Base-by-base conservation (phyloP, 2,113 vertebrate species). In the Pleuronectes platessa region DNA sequence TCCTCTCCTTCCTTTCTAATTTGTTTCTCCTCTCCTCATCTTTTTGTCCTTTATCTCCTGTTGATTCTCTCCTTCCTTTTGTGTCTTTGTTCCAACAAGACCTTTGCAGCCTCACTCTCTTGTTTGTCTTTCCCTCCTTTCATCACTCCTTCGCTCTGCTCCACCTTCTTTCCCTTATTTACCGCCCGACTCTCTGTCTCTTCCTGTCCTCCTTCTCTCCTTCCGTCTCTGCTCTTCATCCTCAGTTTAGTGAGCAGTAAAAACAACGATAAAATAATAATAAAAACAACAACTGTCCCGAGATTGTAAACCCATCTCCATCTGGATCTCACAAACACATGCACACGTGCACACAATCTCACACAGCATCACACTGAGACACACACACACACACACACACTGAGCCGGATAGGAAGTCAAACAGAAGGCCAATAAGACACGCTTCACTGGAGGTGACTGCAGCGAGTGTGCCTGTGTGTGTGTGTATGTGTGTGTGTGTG, bases 221-320 rank as follows among this genome's bases (percentile, higher is more conserved):
- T 18, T 12, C 60, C 47, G 4, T 27, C 61, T 37, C 24, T 61
- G 0, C 80, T 78, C 68, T 62, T 74, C 81, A 59, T 75, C 74
- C 78, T 88, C 81, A 82, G 79, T 90, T 90, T 89, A 86, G 71
- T 80, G 87, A 87, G 83, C 86, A 87, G 81, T 90, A 90, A 90
- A 92, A 89, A 83, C 77, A 88, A 62, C 71, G 31, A 87, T 87
- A 78, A 82, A 85, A 90, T 88, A 88, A 89, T 85, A 81, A 89
- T 88, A 89, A 89, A 88, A 88, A 89, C 85, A 88, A 89, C 86
- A 90, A 91, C 89, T 87, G 85, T 88, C 91, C 87, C n/a, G 74
- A 75, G 76, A 89, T 90, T 91, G 88, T 86, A 87, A 90, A 87
- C 72, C 87, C 85, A 88, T 89, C 85, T 90, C 91, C 91, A 90